Percentiles rank a stretch among this genome's conserved stretches.
Evolutionary conservation across 92 coral and sea anemone species (phyloP).

Genomic region (Phenganax marumi): DNA sequence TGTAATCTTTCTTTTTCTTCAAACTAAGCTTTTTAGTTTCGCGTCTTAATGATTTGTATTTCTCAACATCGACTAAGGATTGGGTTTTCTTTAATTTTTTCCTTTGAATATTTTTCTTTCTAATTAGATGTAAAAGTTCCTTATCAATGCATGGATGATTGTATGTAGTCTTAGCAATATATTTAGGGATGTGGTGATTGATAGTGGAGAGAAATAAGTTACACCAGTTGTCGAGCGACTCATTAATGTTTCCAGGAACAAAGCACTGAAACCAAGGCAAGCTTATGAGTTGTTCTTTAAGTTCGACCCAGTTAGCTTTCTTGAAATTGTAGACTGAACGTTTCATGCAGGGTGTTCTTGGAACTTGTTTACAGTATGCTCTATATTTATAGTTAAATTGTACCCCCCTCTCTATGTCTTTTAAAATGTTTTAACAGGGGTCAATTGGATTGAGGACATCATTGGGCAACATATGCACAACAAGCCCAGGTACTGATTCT

Average conservation of each 20-base stretch:
- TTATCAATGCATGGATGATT: constrained; percentile 61
- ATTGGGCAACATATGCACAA: not conserved
- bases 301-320: constrained; percentile 64
- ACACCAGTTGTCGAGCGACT: constrained; percentile 57
- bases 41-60: no score
- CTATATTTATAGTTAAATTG: no score
- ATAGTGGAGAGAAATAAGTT: constrained; percentile 60
- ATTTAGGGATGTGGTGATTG: constrained; percentile 53
- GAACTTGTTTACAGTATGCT: no score
- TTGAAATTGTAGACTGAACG: no score
- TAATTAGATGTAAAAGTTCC: constrained; percentile 42
- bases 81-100: no score
- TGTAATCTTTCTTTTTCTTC: no score
- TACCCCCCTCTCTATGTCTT: no score
- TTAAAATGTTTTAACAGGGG: constrained; percentile 13
- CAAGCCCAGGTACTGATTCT: not conserved
- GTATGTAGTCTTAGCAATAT: constrained; percentile 26
- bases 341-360: no score
- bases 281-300: constrained; percentile 41
- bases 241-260: constrained; percentile 44
- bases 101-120: constrained; percentile 52
- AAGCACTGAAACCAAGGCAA: constrained; percentile 59
- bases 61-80: no score
- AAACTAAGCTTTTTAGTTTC: no score
- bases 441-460: not conserved